phyloP scores from a whole-genome alignment of 2,797 vertebrate species.

The Anisognathus igniventris region DNA sequence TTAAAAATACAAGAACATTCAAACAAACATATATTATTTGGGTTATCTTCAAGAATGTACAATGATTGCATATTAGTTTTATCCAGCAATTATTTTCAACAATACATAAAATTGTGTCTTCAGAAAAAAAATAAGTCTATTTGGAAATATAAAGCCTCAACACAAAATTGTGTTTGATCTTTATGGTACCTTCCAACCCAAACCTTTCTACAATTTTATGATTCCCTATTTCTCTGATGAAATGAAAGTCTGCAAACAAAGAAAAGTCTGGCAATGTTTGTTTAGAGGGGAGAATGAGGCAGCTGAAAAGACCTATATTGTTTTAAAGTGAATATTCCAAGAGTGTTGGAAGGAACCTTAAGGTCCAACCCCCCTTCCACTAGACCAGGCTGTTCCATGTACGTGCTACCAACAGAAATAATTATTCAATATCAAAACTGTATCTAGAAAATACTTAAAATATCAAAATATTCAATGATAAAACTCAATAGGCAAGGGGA shows the following conservation, averaged over 20 bases:
- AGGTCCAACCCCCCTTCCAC: not conserved
- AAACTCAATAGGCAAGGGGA: not conserved
- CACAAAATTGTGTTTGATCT: not conserved
- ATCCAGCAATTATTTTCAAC: not conserved
- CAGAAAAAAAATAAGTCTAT: not conserved
- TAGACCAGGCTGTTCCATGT: not conserved
- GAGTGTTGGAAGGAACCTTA: not conserved
- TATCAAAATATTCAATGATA: not conserved
- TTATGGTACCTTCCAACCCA: not conserved
- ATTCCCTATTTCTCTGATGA: not conserved
- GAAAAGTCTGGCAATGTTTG: not conserved
- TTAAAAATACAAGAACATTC: not conserved
- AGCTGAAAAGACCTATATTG: not conserved
- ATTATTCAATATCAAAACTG: not conserved
- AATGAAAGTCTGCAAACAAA: not conserved
- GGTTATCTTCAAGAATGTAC: not conserved
- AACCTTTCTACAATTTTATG: not conserved
- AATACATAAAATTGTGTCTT: not conserved
- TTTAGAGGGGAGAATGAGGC: not conserved
- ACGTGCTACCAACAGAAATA: not conserved
- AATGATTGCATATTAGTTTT: not conserved
- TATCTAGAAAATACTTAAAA: not conserved
- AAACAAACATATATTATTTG: not conserved
- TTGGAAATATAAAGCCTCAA: not conserved
- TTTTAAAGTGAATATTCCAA: not conserved